A percentile compares a stretch with the other conserved stretches of the same genome.
Conservation (phyloP, 2,888 invertebrate species). For the Elysia crispata region DNA sequence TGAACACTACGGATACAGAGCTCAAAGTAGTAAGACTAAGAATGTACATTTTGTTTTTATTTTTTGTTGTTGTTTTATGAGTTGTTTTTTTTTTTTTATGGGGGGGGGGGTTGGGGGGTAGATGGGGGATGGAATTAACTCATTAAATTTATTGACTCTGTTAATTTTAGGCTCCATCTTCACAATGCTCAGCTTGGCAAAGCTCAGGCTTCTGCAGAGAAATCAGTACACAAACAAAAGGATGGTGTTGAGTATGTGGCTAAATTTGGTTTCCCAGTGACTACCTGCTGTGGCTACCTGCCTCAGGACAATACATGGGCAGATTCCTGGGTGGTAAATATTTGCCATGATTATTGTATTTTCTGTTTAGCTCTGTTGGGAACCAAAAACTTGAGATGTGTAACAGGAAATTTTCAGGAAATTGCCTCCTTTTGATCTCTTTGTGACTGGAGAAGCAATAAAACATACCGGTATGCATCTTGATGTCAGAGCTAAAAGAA, state of each 20-base stretch:
- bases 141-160: neutral
- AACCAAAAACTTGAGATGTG: no score
- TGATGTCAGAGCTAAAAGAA: no score
- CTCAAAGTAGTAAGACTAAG: no score
- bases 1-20: no score
- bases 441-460: no score
- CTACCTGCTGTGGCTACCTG: constrained; percentile 81
- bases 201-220: constrained; percentile 58
- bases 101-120: no score
- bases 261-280: constrained; percentile 81
- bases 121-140: no score
- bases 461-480: no score
- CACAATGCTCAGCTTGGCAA: constrained; percentile 77
- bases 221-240: constrained; percentile 58
- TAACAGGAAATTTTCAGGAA: neutral
- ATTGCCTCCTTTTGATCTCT: constrained; percentile 45
- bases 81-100: no score
- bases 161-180: constrained; percentile 78
- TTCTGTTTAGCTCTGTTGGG: neutral
- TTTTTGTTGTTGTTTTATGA: no score
- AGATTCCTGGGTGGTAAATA: constrained; percentile 80
- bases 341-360: constrained; percentile 51
- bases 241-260: constrained; percentile 61
- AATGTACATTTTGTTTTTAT: no score
- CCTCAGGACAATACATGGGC: constrained; percentile 80